Base-by-base conservation (phyloP, 2,797 vertebrate species). In the Nasua narica region DNA sequence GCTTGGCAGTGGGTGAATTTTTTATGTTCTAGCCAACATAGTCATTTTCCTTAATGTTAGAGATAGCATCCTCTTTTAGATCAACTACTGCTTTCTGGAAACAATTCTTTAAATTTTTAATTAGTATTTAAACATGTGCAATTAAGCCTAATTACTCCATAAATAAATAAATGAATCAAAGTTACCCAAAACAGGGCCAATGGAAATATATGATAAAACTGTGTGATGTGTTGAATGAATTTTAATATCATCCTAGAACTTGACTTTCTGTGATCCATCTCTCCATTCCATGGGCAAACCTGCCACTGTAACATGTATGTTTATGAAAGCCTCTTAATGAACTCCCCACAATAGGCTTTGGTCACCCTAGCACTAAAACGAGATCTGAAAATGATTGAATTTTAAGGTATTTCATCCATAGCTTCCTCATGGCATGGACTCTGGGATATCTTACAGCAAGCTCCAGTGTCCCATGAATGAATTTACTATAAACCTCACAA, bases 51-150 rank as follows among this genome's bases (percentile, higher is more conserved):
- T 67, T 77, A 32, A 90, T 58, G 12, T 77, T 76, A 91, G 8
- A 87, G 18, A 56, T 8, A 91, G 25, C 25, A 70, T 76, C 40
- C 27, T 94, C 60, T 56, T 96, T 91, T 72, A 91, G 70, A 54
- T 58, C 74, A 90, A 58, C 7, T 70, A 90, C 18, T 69, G 18
- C 43, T 95, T 96, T 89, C 90, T 62, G 69, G n/a, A 86, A 95
- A 96, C 21, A 40, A 78, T 62, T 91, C 74, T 87, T 84, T 32
- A 58, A 52, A 62, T 43, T 87, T 96, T 87, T 79, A 84, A 87
- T 84, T 89, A 95, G 89, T 91, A 94, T 32, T 79, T 91, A 86
- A 88, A 76, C 19, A 29, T 95, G 91, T 69, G 32, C 19, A 92
- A 85, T 46, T 87, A 91, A 67, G 35, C 35, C 65, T 50, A 97